A percentile compares a stretch with the other conserved stretches of the same genome.
phyloP scores from a whole-genome alignment of 2,888 invertebrate genomes.

The Drosophila longiperda region DNA sequence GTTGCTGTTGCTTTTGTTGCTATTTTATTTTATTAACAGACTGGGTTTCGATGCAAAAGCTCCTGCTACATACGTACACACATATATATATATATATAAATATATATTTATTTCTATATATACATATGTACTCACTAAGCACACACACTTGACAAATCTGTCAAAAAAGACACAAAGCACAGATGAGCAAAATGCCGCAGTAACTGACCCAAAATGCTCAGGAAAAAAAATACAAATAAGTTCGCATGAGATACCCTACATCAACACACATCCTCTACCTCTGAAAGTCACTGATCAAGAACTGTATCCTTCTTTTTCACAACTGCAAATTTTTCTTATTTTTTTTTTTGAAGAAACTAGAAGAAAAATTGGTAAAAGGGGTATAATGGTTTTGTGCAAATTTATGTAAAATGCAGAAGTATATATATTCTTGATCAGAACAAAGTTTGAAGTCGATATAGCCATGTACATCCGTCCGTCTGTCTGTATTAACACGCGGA shows the following conservation, averaged over 20 bases:
- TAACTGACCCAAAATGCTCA: background rate
- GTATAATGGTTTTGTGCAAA: too few relatives aligned
- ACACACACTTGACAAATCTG: constrained; percentile 41
- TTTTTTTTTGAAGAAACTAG: too few relatives aligned
- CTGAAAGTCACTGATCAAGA: too few relatives aligned
- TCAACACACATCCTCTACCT: too few relatives aligned
- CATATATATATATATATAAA: background rate
- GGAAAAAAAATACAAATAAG: background rate
- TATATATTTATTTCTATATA: background rate
- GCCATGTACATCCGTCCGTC: too few relatives aligned
- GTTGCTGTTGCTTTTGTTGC: constrained; percentile 1
- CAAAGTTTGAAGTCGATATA: too few relatives aligned
- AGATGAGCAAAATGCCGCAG: constrained; percentile 10
- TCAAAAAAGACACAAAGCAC: constrained; percentile 10
- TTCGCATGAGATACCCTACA: background rate
- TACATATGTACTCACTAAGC: background rate
- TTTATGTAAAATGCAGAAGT: too few relatives aligned
- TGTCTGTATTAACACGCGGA: too few relatives aligned
- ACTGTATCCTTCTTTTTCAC: too few relatives aligned
- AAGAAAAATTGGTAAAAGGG: too few relatives aligned
- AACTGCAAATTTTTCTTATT: too few relatives aligned
- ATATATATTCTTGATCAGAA: too few relatives aligned
- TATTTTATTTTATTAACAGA: constrained; percentile 9
- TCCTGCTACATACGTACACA: background rate
- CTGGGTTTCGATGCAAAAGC: constrained; percentile 28